Evolutionary conservation across 2,113 vertebrate genomes (phyloP), one percentile per base, ranked within the genome.

Genomic region (Calidris pugnax): DNA sequence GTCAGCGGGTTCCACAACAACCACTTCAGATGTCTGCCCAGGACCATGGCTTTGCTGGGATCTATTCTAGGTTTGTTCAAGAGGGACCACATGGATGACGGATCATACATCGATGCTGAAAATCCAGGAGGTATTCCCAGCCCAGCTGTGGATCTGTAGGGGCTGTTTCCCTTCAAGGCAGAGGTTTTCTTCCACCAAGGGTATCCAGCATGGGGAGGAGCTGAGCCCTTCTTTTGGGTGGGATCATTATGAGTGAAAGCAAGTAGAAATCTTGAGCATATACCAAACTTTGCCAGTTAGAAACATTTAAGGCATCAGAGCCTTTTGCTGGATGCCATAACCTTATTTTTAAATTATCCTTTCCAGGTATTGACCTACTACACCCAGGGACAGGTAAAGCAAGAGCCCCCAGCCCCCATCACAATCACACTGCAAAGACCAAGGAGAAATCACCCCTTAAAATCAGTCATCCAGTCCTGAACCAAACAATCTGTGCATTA

Each of bases 81-180:
- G 28, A 11, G 9, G 30, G 13, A 6, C 41, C 10, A 9, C 33
- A 43, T 0, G 9, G 56, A 27, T 0, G 2, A 67, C 16, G 67
- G 63, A 7, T 3, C 47, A 48, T 30, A 43, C 23, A 5, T 3
- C 1, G 11, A 10, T 17, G 64, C 74, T 41, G 53, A 41, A 37
- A 69, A 47, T 47, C 71, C 68, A 55, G 68, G 67, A 92, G 75
- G 15, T 37, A 4, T 11, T 80, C 77, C 55, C 85, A 71, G 68
- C 73, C 45, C 87, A 39, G 67, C 33, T 10, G 1, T 30, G 45
- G 88, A 19, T 41, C 39, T 55, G 50, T 47, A 64, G n/a, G 1
- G 47, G 32, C 48, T 64, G 21, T 1, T 56, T 57, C 81, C 28
- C 53, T 66, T 17, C 69, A 21, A 27, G 67, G 51, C 32, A 66